Evolutionary conservation across 2,797 vertebrate genomes (phyloP), one percentile per base, ranked within the genome.

Genomic region (Eulemur coronatus): DNA sequence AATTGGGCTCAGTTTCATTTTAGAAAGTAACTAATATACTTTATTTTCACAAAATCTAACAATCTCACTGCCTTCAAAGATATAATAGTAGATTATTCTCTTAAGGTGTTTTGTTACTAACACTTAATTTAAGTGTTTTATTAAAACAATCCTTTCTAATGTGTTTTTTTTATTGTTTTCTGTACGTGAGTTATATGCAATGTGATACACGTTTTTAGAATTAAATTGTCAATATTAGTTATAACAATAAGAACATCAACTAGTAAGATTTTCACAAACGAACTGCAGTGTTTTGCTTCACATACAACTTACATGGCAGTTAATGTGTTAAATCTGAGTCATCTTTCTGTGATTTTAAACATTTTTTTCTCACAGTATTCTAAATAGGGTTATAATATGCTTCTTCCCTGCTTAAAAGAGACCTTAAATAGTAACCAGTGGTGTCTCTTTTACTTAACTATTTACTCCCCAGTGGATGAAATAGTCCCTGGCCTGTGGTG

Each of bases 41-140:
- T 86, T 75, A 80, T 95, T 95, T 96, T 95, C 46, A 80, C 41
- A 97, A 92, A 95, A 91, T 95, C 63, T 94, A 95, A 90, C 6
- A 72, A 26, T 94, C 52, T 94, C 30, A 63, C 22, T 76, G 94
- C 73, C 63, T 95, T 97, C 92, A 95, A 55, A 93, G 52, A 93
- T 95, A 82, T 87, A 89, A 80, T 89, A 82, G 35, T 63, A 70
- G 87, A 89, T 95, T 96, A 59, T 2, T 76, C 63, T 92, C 75
- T 72, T 84, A 55, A 93, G 73, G 17, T 48, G 17, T 95, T 95
- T 96, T 97, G 41, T 95, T 92, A 57, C 52, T 89, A 80, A 93
- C 67, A 94, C 24, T 76, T 97, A 93, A 96, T 96, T 95, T 97
- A 57, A 59, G 57, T 59, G 57, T 59, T 59, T 59, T 59, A 59